A percentile compares a stretch with the other conserved stretches of the same genome.
Conservation (phyloP, 2,888 invertebrate species). For the Thalpophila matura region DNA sequence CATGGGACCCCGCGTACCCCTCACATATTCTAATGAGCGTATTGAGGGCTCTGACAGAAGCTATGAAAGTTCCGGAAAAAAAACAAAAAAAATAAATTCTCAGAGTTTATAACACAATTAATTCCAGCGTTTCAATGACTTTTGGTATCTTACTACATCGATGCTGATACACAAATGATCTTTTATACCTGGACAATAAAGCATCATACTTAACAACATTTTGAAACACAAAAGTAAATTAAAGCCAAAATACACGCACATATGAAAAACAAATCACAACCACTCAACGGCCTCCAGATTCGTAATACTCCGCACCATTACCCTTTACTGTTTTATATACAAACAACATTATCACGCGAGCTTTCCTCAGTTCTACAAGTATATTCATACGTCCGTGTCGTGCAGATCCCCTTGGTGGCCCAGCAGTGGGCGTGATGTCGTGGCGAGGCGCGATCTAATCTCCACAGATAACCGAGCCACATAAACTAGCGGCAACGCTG, state of each 20-base stretch:
- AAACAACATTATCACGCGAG: constrained; percentile 48
- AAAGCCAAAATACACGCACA: not conserved
- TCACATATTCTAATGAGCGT: no score
- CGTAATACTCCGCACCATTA: constrained; percentile 3
- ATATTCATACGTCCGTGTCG: constrained; percentile 45
- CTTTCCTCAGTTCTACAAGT: constrained; percentile 37
- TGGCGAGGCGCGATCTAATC: constrained; percentile 79
- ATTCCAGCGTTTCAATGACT: no score
- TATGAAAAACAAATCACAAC: not conserved
- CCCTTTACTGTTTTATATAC: constrained; percentile 34
- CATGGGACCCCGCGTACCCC: no score
- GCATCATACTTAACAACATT: no score
- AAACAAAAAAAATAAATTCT: no score
- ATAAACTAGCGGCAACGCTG: constrained; percentile 78
- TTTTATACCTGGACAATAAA: no score
- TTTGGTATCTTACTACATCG: no score
- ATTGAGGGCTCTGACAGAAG: no score
- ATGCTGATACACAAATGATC: no score
- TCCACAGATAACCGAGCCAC: constrained; percentile 76
- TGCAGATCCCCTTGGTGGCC: constrained; percentile 53
- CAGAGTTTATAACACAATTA: no score
- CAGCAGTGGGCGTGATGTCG: constrained; percentile 77
- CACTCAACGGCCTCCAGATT: not conserved
- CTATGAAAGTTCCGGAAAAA: no score
- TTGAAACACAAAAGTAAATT: no score